These are phyloP conservation scores for Cyclina sinensis DNA, from an alignment of 1,140 invertebrate genomes.

Conservation along the genomic window DNA sequence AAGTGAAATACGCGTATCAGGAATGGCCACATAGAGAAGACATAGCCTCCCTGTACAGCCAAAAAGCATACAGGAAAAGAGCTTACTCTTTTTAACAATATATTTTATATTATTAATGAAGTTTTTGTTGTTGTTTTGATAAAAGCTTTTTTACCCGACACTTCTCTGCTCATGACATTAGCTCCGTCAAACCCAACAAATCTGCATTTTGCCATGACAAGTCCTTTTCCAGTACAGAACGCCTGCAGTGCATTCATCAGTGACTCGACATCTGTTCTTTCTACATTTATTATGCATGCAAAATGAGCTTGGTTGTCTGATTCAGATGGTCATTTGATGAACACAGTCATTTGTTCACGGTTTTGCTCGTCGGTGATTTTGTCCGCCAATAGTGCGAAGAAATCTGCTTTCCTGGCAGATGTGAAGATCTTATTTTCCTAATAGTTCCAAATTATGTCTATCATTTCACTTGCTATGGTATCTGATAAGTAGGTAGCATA, in stretches of 20 bases:
- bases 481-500: slow-evolving; percentile 9
- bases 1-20: too few relatives aligned
- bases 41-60: too few relatives aligned
- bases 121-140: too few relatives aligned
- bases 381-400: slow-evolving; percentile 1
- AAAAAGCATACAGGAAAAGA: too few relatives aligned
- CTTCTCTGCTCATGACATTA: slow-evolving; percentile 31
- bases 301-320: slow-evolving; percentile 6
- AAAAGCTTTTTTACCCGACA: too few relatives aligned
- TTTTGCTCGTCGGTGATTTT: slow-evolving; percentile 9
- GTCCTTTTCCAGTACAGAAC: not conserved
- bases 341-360: slow-evolving; percentile 1
- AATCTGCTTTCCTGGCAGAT: not conserved
- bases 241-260: not conserved
- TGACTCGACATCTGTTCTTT: slow-evolving; percentile 10
- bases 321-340: not conserved
- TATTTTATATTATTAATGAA: too few relatives aligned
- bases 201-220: not conserved
- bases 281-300: not conserved
- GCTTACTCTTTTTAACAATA: too few relatives aligned
- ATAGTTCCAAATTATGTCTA: not conserved
- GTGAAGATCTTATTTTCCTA: not conserved
- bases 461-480: slow-evolving; percentile 6
- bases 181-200: slow-evolving; percentile 43
- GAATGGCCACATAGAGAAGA: too few relatives aligned